A percentile compares a stretch with the other conserved stretches of the same genome.
Conservation (phyloP, 2,888 invertebrate species). For the Dinocampus coccinellae region DNA sequence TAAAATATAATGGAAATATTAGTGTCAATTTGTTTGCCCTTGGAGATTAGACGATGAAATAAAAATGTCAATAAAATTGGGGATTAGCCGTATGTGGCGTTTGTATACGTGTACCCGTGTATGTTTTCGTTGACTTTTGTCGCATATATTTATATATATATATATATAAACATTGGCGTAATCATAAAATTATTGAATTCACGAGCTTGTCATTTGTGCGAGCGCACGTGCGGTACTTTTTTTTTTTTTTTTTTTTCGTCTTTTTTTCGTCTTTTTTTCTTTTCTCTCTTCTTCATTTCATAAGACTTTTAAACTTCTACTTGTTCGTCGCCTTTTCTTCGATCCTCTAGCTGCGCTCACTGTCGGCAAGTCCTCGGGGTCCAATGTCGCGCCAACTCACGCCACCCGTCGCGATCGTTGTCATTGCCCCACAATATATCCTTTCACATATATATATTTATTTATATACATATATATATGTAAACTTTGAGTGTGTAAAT, state of each 20-base stretch:
- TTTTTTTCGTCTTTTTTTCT: no score
- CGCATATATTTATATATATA: neutral
- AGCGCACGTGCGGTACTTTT: constrained; percentile 32
- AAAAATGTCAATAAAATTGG: constrained; percentile 26
- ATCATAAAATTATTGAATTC: constrained; percentile 41
- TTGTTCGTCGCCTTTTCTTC: constrained; percentile 36
- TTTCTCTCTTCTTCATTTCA: no score
- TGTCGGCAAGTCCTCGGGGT: constrained; percentile 58
- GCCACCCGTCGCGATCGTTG: constrained; percentile 66
- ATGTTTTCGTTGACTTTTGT: neutral
- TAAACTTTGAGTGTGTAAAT: neutral
- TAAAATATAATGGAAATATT: constrained; percentile 19
- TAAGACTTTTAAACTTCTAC: neutral
- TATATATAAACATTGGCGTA: constrained; percentile 2
- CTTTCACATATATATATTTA: neutral
- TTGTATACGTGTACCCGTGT: no score
- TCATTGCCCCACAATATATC: constrained; percentile 56
- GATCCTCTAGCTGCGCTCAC: constrained; percentile 42
- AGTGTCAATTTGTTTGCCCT: constrained; percentile 21
- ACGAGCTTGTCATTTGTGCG: constrained; percentile 44
- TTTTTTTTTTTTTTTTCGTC: constrained; percentile 32
- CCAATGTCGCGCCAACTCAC: constrained; percentile 60
- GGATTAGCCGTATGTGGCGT: constrained; percentile 15
- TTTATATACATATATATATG: neutral
- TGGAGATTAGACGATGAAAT: constrained; percentile 1